Conservation (phyloP, 2,113 vertebrate species). For the Rhinogobius similis region DNA sequence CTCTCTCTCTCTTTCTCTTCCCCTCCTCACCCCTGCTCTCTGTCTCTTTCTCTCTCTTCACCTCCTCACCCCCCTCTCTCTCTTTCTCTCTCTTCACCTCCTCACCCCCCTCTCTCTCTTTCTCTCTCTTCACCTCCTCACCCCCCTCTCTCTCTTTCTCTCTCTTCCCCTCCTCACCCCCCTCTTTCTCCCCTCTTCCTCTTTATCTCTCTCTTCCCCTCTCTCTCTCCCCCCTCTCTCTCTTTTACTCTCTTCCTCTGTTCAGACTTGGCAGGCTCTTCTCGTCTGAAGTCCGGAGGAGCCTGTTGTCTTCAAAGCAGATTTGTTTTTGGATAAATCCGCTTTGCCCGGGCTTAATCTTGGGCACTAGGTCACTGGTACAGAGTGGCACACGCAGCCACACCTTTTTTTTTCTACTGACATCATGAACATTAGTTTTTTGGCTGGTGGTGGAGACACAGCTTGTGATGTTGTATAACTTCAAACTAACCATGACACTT, state of each 20-base stretch:
- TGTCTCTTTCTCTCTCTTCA: too few species aligned
- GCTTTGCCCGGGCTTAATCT: constrained; percentile 54
- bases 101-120: too few species aligned
- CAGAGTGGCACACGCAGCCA: constrained; percentile 17
- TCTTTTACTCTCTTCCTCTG: neutral
- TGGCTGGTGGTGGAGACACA: neutral
- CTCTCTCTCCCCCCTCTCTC: neutral
- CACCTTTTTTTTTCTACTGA: constrained; percentile 16
- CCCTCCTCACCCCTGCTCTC: too few species aligned
- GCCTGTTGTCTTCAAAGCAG: constrained; percentile 37
- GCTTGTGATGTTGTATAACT: too few species aligned
- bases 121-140: too few species aligned
- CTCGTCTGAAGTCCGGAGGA: constrained; percentile 10
- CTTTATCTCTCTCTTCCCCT: too few species aligned
- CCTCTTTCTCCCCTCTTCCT: neutral
- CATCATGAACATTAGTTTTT: neutral
- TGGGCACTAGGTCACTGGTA: constrained; percentile 49
- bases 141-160: neutral
- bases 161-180: neutral
- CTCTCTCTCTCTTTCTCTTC: too few species aligned
- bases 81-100: too few species aligned
- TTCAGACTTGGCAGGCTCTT: constrained; percentile 20
- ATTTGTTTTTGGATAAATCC: constrained; percentile 43
- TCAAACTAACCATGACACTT: too few species aligned
- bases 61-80: too few species aligned